Percentiles rank a stretch among this genome's conserved stretches.
phyloP scores from a whole-genome alignment of 1,140 invertebrate genomes.

The Gerris buenoi region DNA sequence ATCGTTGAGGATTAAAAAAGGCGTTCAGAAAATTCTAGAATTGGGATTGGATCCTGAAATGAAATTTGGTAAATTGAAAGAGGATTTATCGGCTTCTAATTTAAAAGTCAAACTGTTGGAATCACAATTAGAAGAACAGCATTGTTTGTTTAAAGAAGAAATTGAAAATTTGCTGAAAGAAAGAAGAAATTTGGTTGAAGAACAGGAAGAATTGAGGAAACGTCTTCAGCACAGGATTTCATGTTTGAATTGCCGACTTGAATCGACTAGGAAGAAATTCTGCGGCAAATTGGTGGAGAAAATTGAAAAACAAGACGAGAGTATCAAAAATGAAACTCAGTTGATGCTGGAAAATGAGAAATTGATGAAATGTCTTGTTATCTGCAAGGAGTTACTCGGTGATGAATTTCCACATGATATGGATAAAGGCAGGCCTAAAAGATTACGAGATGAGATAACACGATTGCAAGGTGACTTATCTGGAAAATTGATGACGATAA shows the following conservation, averaged over 20 bases:
- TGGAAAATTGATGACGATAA: slow-evolving; percentile 2
- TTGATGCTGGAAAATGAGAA: slow-evolving; percentile 13
- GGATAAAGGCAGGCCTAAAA: not conserved
- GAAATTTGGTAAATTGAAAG: slow-evolving; percentile 4
- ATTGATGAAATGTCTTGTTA: slow-evolving; percentile 5
- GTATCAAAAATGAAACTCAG: slow-evolving; percentile 8
- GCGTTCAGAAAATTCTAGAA: slow-evolving; percentile 6
- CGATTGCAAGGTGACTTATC: not conserved
- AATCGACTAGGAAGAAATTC: slow-evolving; percentile 5
- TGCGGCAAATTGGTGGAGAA: slow-evolving; percentile 8
- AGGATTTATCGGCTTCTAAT: slow-evolving; percentile 3
- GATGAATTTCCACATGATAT: slow-evolving; percentile 7
- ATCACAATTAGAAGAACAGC: slow-evolving; percentile 14
- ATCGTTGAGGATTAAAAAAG: not conserved
- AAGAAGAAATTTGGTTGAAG: slow-evolving; percentile 7
- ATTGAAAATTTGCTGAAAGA: slow-evolving; percentile 10
- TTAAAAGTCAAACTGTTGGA: slow-evolving; percentile 8
- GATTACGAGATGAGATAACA: not conserved
- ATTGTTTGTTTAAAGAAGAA: slow-evolving; percentile 11
- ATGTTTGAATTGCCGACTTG: slow-evolving; percentile 10
- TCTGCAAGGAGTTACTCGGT: slow-evolving; percentile 11
- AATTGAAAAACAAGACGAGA: slow-evolving; percentile 5
- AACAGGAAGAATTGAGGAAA: slow-evolving; percentile 10
- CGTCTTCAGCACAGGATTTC: slow-evolving; percentile 9
- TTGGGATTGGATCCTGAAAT: slow-evolving; percentile 8